Evolutionary conservation across 1,140 invertebrate species (phyloP).

Genomic region (Aphelenchoides avenae): DNA sequence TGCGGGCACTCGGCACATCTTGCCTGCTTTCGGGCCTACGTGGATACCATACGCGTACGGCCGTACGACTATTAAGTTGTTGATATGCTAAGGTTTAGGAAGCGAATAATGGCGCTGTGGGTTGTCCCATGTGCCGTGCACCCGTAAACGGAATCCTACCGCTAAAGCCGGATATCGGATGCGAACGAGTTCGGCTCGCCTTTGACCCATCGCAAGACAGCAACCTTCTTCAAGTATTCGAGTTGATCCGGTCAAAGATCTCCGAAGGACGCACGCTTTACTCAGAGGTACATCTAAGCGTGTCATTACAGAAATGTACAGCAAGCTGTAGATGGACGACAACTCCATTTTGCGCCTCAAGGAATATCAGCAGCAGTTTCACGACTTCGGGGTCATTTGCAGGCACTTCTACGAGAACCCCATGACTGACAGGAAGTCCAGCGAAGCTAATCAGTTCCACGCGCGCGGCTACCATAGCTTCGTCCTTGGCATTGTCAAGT

Average conservation of each 20-base stretch:
- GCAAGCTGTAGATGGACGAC: neutral
- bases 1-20: conserved; percentile 16
- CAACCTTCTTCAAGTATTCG: neutral
- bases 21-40: conserved; percentile 11
- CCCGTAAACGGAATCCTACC: conserved; percentile 8
- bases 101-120: neutral
- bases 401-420: neutral
- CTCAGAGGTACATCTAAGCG: neutral
- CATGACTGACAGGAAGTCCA: neutral
- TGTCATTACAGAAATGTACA: neutral
- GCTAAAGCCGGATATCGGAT: conserved; percentile 8
- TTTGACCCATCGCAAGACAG: neutral
- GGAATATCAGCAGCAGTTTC: no score
- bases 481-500: conserved; percentile 6
- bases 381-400: conserved; percentile 3
- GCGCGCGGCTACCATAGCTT: conserved; percentile 3
- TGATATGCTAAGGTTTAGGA: neutral
- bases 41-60: conserved; percentile 9
- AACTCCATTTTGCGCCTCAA: neutral
- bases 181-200: conserved; percentile 4
- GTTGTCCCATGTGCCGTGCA: conserved; percentile 15
- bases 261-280: neutral
- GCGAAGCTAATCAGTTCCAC: neutral
- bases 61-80: neutral
- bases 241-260: neutral